Base-by-base conservation (phyloP, 64 coral and sea anemone species). In the Pocillopora verrucosa region DNA sequence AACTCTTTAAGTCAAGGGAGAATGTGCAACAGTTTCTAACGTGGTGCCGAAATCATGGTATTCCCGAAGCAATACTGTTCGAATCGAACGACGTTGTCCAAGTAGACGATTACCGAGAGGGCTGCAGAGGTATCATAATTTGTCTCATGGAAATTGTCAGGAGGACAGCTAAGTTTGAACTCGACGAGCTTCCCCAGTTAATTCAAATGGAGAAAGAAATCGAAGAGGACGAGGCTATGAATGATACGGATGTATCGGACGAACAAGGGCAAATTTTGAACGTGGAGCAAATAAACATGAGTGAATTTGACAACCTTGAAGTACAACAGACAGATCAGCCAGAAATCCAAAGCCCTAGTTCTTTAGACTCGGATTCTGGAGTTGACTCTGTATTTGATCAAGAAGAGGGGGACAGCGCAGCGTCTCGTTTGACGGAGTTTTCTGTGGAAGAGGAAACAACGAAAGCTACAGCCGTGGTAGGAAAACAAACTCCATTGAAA, bases 71-170 rank as follows among this genome's bases (percentile, higher is more conserved):
- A 9, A 94, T 98, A 15, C 88, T 98, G 78, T 98, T 98, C 45
- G 95, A 98, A 67, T 98, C 95, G 35, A 98, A 98, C 61, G 95
- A 98, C 94, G 95, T 94, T 15, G 95, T 98, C 2, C 58, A 90
- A 76, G 95, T 98, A 36, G 95, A 98, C 36, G 95, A 98, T 74
- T 91, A 93, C 35, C 76, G 95, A n/a, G 91, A 94, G 56, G 95
- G 95, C 1, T 89, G 95, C 63, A 60, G 95, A 80, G 95, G 94
- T 78, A 83, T 98, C 69, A 93, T 98, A 26, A 98, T 98, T 74
- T 98, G 95, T 59, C 84, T 98, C 20, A 98, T 98, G 95, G 95
- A 98, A 91, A 98, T 98, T 85, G 95, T 93, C 13, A 64, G 95
- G 70, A 91, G 92, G 36, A 89, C 86, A 60, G 82, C 87, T 2